Evolutionary conservation across 2,797 vertebrate genomes (phyloP), one percentile per base, ranked within the genome.

Genomic region (Rallus crepitans): DNA sequence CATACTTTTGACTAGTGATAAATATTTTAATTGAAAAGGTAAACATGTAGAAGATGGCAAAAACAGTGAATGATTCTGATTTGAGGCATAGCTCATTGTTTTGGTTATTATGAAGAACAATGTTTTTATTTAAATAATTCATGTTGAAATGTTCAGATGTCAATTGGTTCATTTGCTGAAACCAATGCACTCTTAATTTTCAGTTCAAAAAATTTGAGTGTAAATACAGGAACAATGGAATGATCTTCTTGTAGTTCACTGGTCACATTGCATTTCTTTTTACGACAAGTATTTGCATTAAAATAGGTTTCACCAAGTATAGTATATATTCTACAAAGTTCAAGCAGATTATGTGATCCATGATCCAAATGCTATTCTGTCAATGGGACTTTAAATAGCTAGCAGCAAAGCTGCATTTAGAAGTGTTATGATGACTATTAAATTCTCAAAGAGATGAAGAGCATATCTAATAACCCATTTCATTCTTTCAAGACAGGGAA

Each of bases 1-100:
- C 5, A 5, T 37, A 19, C 8, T 45, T 72, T n/a, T 3, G 2
- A 80, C 35, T 4, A 33, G 2, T 17, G 19, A n/a, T 1, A 2
- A 57, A 28, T 33, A 12, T 79, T 82, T 35, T 30, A 9, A 3
- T 35, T 52, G 20, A 64, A 83, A 86, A 72, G 20, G 5, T 18
- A 50, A 9, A 50, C 68, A 6, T 1, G 2, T 45, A 31, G 15
- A 65, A 52, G 21, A 35, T 24, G 13, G 5, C 31, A 6, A 57
- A 45, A 73, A 45, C 6, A 72, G 23, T 18, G 18, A 71, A 60
- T 18, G 2, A 3, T 15, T 39, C 25, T 70, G 9, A 39, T 76
- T 82, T 80, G 15, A 61, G 3, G 15, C 4, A 55, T 53, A 75
- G 6, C 2, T 37, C 2, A 33, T 7, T 50, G 24, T 7, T 45